phyloP scores from a whole-genome alignment of 1,140 invertebrate species.

The Temnothorax nylanderi region DNA sequence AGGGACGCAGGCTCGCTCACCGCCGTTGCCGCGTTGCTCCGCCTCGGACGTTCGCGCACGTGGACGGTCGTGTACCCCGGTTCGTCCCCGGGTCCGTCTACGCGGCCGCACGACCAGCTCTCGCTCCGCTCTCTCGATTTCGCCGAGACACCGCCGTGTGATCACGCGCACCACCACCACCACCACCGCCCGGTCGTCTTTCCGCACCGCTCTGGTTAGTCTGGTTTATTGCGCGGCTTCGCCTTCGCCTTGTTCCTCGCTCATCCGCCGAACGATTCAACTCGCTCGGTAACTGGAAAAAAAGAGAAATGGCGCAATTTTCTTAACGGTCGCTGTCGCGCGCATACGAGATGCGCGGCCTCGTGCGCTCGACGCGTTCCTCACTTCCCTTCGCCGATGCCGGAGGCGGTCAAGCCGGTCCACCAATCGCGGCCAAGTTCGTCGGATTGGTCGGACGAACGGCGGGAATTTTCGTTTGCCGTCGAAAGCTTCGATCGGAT shows the following conservation, averaged over 20 bases:
- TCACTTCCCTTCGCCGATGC: too few relatives aligned
- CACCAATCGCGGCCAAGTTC: neutral
- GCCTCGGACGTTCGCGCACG: conserved; percentile 15
- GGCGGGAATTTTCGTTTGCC: neutral
- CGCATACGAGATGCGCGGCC: conserved; percentile 45
- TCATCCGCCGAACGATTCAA: conserved; percentile 35
- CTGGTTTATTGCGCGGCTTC: neutral
- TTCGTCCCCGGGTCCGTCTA: too few relatives aligned
- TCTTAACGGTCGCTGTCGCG: conserved; percentile 68
- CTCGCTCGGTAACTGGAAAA: conserved; percentile 57
- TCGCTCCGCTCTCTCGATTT: neutral
- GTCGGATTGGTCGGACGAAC: neutral
- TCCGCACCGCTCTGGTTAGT: neutral
- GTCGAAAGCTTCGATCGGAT: neutral
- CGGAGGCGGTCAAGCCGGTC: neutral
- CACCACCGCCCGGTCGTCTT: neutral
- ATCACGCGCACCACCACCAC: neutral
- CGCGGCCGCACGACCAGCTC: neutral
- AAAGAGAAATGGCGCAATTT: conserved; percentile 76
- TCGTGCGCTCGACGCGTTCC: neutral
- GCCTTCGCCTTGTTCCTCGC: neutral
- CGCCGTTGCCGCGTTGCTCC: neutral
- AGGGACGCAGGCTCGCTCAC: neutral
- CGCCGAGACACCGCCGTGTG: neutral
- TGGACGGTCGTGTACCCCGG: neutral